Conservation (phyloP, 2,797 vertebrate species). For the Cossypha caffra region DNA sequence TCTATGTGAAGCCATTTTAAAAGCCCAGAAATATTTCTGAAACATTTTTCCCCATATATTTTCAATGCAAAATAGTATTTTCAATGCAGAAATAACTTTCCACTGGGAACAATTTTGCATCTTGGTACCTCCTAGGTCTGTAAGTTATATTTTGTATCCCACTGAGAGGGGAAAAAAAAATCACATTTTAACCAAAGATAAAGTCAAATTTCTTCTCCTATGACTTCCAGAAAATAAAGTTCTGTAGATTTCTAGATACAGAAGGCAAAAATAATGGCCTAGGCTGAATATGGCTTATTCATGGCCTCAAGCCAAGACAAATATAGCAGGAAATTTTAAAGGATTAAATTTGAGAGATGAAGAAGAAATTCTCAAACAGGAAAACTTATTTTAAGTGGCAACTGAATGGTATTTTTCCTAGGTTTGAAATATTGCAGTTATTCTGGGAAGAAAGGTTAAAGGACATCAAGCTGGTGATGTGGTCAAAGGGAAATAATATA, state of each 20-base stretch:
- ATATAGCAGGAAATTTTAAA: background rate
- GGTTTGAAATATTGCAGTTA: background rate
- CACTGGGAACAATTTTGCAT: background rate
- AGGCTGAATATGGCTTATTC: background rate
- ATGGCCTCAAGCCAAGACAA: constrained; percentile 15
- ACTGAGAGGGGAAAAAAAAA: background rate
- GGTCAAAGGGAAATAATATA: background rate
- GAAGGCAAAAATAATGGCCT: constrained; percentile 15
- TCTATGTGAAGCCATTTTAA: background rate
- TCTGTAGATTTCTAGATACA: background rate
- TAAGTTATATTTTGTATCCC: background rate
- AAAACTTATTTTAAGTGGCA: background rate
- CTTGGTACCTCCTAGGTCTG: background rate
- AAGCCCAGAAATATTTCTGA: background rate
- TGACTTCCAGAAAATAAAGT: constrained; percentile 3
- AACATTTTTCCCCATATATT: background rate
- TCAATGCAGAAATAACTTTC: background rate
- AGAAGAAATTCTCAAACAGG: background rate
- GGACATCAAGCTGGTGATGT: background rate
- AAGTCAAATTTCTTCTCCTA: background rate
- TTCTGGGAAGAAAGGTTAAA: background rate
- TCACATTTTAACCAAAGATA: background rate
- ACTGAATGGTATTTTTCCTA: background rate
- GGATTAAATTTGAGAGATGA: background rate
- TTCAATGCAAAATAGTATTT: background rate